A percentile compares a stretch with the other conserved stretches of the same genome.
Evolutionary conservation across 2,797 vertebrate species (phyloP).

Genomic region (Amblyraja radiata): DNA sequence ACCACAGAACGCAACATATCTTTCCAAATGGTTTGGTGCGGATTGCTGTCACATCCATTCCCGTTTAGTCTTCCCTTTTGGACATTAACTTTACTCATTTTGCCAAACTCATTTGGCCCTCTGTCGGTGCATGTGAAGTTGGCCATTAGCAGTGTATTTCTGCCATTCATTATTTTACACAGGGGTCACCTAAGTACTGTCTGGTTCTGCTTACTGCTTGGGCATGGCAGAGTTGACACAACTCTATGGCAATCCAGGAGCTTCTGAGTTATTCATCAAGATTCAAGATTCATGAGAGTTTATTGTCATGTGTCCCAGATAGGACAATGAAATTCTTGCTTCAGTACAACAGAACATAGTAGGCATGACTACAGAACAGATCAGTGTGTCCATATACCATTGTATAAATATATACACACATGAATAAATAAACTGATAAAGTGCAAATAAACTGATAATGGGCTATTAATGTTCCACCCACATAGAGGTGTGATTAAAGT

Average conservation of each 20-base stretch:
- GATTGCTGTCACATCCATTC: not conserved
- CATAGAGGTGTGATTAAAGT: not conserved
- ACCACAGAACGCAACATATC: not conserved
- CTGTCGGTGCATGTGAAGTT: not conserved
- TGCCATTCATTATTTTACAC: not conserved
- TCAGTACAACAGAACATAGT: no score
- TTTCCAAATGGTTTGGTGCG: not conserved
- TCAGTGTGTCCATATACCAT: no score
- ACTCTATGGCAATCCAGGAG: not conserved
- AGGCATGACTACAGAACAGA: no score
- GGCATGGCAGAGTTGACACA: not conserved
- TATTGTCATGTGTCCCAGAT: no score
- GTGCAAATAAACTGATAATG: no score
- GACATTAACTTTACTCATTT: not conserved
- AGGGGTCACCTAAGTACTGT: not conserved
- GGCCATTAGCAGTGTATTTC: not conserved
- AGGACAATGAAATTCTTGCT: no score
- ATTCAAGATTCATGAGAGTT: no score
- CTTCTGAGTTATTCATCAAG: not conserved
- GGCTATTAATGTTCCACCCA: no score
- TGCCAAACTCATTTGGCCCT: not conserved
- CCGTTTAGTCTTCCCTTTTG: not conserved
- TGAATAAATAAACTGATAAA: no score
- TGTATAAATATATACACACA: no score
- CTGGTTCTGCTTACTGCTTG: not conserved